These are phyloP conservation scores for Panagrolaimus sp. DNA, from an alignment of 1,140 invertebrate species.

Conservation along the genomic window DNA sequence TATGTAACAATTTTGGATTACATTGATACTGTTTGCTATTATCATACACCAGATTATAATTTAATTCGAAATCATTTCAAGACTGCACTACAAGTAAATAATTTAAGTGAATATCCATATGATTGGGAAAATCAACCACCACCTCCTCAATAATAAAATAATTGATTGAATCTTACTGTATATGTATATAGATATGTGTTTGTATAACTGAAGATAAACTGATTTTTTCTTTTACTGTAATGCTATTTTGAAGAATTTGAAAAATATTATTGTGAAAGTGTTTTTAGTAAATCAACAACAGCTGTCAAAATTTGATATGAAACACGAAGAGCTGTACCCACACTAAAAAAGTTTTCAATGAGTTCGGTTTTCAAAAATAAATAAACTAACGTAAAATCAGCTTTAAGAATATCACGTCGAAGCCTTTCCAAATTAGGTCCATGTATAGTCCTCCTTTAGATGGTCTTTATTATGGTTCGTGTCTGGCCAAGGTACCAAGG, in stretches of 20 bases:
- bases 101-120: constrained; percentile 25
- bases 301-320: neutral
- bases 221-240: too few species aligned
- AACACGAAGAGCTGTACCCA: neutral
- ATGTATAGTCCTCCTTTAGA: too few species aligned
- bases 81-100: constrained; percentile 17
- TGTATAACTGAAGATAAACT: too few species aligned
- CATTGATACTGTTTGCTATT: constrained; percentile 23
- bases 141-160: too few species aligned
- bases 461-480: too few species aligned
- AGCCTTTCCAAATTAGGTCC: neutral
- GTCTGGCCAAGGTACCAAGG: too few species aligned
- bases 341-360: neutral
- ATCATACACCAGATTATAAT: constrained; percentile 20
- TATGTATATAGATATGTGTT: too few species aligned
- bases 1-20: constrained; percentile 29
- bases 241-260: too few species aligned
- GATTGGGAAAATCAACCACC: constrained; percentile 18
- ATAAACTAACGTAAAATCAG: neutral
- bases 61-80: constrained; percentile 12
- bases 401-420: neutral
- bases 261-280: too few species aligned
- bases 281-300: neutral
- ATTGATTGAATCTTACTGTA: too few species aligned
- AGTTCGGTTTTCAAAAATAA: too few species aligned